Evolutionary conservation across 2,888 invertebrate genomes (phyloP), one percentile per base, ranked within the genome.

Genomic region (Athetis lepigone): DNA sequence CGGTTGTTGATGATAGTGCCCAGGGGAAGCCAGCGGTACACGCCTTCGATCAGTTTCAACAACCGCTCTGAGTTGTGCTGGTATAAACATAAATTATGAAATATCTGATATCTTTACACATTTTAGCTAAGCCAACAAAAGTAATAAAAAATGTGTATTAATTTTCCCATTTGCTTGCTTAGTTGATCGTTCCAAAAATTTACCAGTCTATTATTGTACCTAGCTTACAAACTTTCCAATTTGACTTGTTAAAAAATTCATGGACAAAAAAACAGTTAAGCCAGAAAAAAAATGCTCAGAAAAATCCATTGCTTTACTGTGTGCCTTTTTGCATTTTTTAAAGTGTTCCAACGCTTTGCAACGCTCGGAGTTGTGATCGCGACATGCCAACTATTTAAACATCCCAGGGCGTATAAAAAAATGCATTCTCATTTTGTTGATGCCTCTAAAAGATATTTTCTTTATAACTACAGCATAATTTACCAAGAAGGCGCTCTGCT

Each of bases 21-120:
- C 63, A 99, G 92, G 0, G 99, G 99, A 69, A 99, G 96, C 98
- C 98, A 98, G 69, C 98, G 96, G 91, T 98, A 99, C 33, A 98
- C 97, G 76, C 98, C 97, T 88, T 98, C 98, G 69, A 98, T 97
- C 81, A 98, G 93, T 82, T 97, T 96, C 74, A 98, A 93, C 49
- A 99, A 95, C 70, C 97, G 96, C 80, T 97, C 97, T 7, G 97
- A 96, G 86, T 97, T 97, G 84, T 96, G 96, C 97, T 97, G 87
- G 4, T 88, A 18, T 11, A 39, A 43, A 65, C 6, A 19, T 13
- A 4, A n/a, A 61, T 60, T 16, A n/a, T 18, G 0, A 46, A 11
- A n/a, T 18, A 21, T 27, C 9, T 3, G 16, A 2, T 23, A 23
- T 36, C 2, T 36, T 29, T 3, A 9, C 11, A n/a, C 4, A 27